phyloP scores from a whole-genome alignment of 2,113 vertebrate genomes.

The Tragelaphus scriptus region DNA sequence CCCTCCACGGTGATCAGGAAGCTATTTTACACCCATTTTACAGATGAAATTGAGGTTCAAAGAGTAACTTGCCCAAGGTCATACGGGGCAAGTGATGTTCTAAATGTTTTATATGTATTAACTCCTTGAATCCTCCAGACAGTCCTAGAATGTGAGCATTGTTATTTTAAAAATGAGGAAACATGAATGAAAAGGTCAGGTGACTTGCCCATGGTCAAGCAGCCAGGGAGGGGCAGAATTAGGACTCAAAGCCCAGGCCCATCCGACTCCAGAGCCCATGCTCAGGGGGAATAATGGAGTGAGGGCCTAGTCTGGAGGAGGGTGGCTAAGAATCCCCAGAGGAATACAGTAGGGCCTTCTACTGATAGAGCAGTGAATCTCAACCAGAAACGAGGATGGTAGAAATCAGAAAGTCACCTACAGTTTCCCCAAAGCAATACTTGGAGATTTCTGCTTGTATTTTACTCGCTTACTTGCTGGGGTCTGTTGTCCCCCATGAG shows the following conservation, averaged over 20 bases:
- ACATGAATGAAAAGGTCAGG: not conserved
- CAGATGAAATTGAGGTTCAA: not conserved
- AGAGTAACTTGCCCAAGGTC: not conserved
- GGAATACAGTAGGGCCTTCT: not conserved
- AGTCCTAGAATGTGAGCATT: not conserved
- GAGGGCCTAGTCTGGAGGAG: no score
- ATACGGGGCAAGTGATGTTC: not conserved
- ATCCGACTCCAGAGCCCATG: not conserved
- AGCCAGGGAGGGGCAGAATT: rapidly evolving
- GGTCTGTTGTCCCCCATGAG: not conserved
- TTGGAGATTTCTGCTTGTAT: not conserved
- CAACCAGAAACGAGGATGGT: not conserved
- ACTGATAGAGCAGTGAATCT: not conserved
- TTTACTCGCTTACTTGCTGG: not conserved
- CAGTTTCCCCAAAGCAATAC: not conserved
- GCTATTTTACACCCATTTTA: not conserved
- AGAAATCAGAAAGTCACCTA: not conserved
- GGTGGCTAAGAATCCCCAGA: not conserved
- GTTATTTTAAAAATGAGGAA: not conserved
- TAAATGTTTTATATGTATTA: not conserved
- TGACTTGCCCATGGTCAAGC: not conserved
- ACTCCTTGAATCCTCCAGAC: not conserved
- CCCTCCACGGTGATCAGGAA: not conserved
- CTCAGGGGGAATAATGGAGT: not conserved
- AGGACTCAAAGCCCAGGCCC: not conserved